Conservation (phyloP, 1,140 invertebrate species). For the Drosophila kikkawai region DNA sequence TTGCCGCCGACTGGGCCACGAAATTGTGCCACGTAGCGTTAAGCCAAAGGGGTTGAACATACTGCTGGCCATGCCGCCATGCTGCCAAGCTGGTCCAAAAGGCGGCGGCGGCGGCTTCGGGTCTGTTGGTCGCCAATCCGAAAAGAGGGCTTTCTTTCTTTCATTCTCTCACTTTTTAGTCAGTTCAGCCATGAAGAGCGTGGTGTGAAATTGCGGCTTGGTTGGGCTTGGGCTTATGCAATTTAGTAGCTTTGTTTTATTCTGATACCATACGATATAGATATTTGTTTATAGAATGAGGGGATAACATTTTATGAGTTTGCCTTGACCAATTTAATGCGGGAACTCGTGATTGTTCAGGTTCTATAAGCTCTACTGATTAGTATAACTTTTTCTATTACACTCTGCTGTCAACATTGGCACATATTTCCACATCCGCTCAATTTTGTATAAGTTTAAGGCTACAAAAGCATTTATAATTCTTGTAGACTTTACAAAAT, state of each 20-base stretch:
- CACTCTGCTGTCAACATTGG: not conserved
- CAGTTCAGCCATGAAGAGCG: constrained; percentile 28
- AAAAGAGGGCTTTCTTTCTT: constrained; percentile 18
- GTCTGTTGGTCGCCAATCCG: constrained; percentile 16
- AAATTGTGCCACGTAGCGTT: constrained; percentile 69
- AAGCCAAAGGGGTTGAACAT: constrained; percentile 62
- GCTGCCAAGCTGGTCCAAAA: constrained; percentile 22
- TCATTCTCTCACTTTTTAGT: constrained; percentile 45
- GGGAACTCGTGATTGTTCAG: not conserved
- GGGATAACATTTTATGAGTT: not conserved
- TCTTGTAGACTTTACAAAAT: not conserved
- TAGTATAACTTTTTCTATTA: not conserved
- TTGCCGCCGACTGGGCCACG: constrained; percentile 47
- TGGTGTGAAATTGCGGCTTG: constrained; percentile 3
- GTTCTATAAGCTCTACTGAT: not conserved
- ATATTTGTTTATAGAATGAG: not conserved
- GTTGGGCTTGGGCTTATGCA: constrained; percentile 13
- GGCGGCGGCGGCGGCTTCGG: not conserved
- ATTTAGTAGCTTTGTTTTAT: not conserved
- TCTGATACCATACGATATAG: not conserved
- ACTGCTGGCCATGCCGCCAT: not conserved
- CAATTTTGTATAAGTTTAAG: not conserved
- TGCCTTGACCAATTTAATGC: not conserved
- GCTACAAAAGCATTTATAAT: not conserved
- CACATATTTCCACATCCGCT: not conserved